These are phyloP conservation scores for Motacilla alba DNA, from an alignment of 2,113 vertebrate species.

Conservation along the genomic window DNA sequence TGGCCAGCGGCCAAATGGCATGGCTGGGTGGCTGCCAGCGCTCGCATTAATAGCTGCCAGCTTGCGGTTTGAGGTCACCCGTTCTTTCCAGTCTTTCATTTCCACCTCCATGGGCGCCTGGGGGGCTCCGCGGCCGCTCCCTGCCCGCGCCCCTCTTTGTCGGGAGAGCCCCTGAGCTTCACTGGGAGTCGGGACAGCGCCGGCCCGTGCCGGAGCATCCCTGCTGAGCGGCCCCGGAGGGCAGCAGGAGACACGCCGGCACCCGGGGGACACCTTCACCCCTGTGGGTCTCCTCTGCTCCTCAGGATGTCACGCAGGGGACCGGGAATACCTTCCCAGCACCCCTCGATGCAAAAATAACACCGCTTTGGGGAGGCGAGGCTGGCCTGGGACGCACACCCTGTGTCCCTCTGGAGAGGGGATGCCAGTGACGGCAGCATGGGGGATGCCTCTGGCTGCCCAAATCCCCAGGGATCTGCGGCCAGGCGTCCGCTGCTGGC, in stretches of 20 bases:
- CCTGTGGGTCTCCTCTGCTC: rapidly evolving
- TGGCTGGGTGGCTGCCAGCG: conserved; percentile 6
- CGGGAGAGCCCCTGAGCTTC: rapidly evolving
- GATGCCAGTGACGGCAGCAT: neutral
- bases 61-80: conserved; percentile 28
- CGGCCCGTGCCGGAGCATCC: rapidly evolving
- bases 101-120: neutral
- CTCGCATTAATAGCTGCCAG: conserved; percentile 21
- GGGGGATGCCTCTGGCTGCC: neutral
- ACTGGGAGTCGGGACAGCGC: neutral
- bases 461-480: neutral
- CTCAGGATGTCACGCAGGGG: rapidly evolving
- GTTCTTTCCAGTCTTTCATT: conserved; percentile 46
- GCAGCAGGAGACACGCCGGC: neutral
- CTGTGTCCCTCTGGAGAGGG: neutral
- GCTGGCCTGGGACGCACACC: rapidly evolving
- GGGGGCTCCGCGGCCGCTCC: neutral
- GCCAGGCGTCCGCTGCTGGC: neutral
- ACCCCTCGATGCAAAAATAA: neutral
- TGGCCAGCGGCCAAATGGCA: conserved; percentile 22
- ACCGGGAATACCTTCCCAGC: neutral
- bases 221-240: rapidly evolving
- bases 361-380: neutral
- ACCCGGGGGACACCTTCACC: neutral
- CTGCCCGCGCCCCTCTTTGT: neutral